Evolutionary conservation across 2,797 vertebrate species (phyloP).

Genomic region (Pangasius larnaudii): DNA sequence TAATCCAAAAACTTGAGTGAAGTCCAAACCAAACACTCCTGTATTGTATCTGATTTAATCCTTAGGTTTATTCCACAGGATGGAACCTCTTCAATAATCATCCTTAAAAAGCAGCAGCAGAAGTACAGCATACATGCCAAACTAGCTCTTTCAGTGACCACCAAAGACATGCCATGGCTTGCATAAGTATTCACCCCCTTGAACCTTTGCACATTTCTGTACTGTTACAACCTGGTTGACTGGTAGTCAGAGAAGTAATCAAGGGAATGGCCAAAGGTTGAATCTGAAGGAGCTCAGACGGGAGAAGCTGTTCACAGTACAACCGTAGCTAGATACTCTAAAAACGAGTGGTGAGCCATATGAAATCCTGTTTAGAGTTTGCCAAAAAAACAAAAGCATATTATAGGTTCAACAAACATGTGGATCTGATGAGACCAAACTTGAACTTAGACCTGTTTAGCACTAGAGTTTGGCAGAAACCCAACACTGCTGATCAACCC

Average conservation of each 20-base stretch:
- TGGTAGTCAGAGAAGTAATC: neutral
- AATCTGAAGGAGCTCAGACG: neutral
- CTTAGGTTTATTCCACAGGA: neutral
- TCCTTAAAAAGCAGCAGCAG: conserved; percentile 13
- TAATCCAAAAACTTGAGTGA: conserved; percentile 14
- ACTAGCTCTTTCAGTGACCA: neutral
- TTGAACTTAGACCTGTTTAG: neutral
- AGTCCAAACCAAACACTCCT: conserved; percentile 36
- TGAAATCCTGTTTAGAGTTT: neutral
- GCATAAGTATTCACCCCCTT: neutral
- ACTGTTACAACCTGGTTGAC: neutral
- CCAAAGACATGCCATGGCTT: neutral
- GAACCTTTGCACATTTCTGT: neutral
- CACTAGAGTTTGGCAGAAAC: neutral
- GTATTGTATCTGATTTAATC: conserved; percentile 32
- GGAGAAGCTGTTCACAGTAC: neutral
- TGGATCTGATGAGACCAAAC: neutral
- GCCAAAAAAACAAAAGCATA: neutral
- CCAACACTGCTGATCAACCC: neutral
- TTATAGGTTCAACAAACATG: neutral
- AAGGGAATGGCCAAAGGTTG: neutral
- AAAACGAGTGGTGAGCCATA: neutral
- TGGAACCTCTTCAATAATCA: neutral
- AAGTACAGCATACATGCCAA: neutral
- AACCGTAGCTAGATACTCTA: neutral